phyloP scores from a whole-genome alignment of 2,888 invertebrate genomes.

The Drosophila robusta region DNA sequence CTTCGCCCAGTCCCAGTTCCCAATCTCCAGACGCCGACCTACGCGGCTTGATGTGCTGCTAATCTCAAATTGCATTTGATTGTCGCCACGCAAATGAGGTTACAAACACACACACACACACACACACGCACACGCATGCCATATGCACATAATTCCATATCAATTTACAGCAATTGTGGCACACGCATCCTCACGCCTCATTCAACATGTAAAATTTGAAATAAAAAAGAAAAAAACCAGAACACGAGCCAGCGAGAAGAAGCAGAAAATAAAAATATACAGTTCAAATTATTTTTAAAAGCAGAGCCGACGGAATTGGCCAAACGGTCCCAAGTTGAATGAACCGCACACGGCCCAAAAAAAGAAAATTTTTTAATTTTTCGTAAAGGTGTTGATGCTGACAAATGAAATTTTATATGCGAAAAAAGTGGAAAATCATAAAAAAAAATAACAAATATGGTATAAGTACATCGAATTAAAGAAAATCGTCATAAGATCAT shows the following conservation, averaged over 20 bases:
- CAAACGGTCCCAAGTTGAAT: conserved; percentile 44
- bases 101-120: conserved; percentile 19
- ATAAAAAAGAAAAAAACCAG: conserved; percentile 4
- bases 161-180: conserved; percentile 66
- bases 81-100: conserved; percentile 59
- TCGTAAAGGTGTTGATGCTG: conserved; percentile 38
- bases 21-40: conserved; percentile 12
- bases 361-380: not conserved
- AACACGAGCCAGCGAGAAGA: not conserved
- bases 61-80: conserved; percentile 69
- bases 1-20: not conserved
- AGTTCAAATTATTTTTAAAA: conserved; percentile 57
- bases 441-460: no score
- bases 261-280: conserved; percentile 18
- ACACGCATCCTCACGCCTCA: conserved; percentile 39
- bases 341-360: conserved; percentile 39
- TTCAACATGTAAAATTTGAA: conserved; percentile 19
- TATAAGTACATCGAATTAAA: no score
- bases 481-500: no score
- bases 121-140: conserved; percentile 8
- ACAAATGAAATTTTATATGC: not conserved
- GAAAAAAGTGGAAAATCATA: not conserved
- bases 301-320: conserved; percentile 33
- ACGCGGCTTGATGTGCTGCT: conserved; percentile 34
- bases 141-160: conserved; percentile 40